Percentiles rank a stretch among this genome's conserved stretches.
Evolutionary conservation across 35 echinoderm and acorn worm genomes (phyloP).

Genomic region (Ptychodera flava): DNA sequence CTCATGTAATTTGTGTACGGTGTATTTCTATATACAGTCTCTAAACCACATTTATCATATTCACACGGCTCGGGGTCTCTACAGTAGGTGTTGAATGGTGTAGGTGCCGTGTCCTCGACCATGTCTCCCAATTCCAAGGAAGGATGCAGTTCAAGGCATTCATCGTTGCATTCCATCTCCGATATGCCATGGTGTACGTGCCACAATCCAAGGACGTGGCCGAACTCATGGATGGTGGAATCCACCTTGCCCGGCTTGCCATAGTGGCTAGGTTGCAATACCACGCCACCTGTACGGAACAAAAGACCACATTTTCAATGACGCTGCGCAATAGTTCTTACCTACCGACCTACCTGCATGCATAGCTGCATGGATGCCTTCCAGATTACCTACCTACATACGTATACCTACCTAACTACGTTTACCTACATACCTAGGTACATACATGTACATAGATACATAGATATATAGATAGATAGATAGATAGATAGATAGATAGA

Average conservation of each 20-base stretch:
- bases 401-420: too few relatives aligned
- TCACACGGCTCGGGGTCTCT: conserved; percentile 41
- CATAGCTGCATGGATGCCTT: too few relatives aligned
- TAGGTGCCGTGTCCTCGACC: conserved; percentile 87
- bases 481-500: too few relatives aligned
- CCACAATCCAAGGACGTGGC: conserved; percentile 77
- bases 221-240: conserved; percentile 76
- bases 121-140: conserved; percentile 68
- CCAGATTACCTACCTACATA: too few relatives aligned
- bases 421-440: too few relatives aligned
- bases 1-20: conserved; percentile 91
- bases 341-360: too few relatives aligned
- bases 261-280: conserved; percentile 38
- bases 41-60: conserved; percentile 31
- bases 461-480: too few relatives aligned
- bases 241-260: conserved; percentile 19
- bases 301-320: too few relatives aligned
- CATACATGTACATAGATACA: too few relatives aligned
- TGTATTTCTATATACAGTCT: conserved; percentile 45
- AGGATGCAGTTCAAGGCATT: conserved; percentile 53
- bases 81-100: conserved; percentile 62
- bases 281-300: conserved; percentile 65
- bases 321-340: too few relatives aligned
- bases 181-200: conserved; percentile 74
- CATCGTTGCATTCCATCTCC: conserved; percentile 52